Base-by-base conservation (phyloP, 2,888 invertebrate genomes). In the Chrysina gloriosa region DNA sequence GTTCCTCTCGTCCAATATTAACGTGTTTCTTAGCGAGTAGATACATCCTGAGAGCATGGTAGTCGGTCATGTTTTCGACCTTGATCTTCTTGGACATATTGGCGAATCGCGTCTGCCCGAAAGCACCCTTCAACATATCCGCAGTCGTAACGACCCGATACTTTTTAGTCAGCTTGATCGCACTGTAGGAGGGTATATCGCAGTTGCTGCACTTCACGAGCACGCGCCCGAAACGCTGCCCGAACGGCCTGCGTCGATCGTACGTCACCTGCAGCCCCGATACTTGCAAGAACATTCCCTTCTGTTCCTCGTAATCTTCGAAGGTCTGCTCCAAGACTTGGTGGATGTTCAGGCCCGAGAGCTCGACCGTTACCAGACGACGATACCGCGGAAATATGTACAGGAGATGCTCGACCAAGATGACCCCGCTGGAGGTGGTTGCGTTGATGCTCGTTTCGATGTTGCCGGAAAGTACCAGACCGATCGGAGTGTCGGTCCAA, bases 231-330 rank as follows among this genome's bases (percentile, higher is more conserved):
- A 39, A 2, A 11, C 39, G 31, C 2, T 14, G 39, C n/a, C 11
- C 14, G 3, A 11, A 6, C 9, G 2, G 11, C 1, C 42, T 58
- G 7, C 25, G n/a, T n/a, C 25, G 39, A 39, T 58, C 58, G 39
- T 39, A 58, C 1, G 23, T 23, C 3, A 58, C 25, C 2, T 39
- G 25, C 6, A 58, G 14, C 11, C 58, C 58, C 0, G 58, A 58
- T 25, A 42, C 58, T 58, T 58, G 58, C 3, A 58, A 27, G 9
- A 58, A 58, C 5, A 39, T 7, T 2, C 39, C 39, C 5, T 25
- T 23, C 0, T 23, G 2, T 16, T 9, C 0, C 2, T 23, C 14
- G 2, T 23, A 2, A 5, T 31, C 34, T 27, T 39, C 39, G 4
- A 58, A 2, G 1, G 11, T 5, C 5, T 23, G 11, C 2, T 31